These are phyloP conservation scores for Nylanderia fulva DNA, from an alignment of 1,140 invertebrate genomes.

Conservation along the genomic window DNA sequence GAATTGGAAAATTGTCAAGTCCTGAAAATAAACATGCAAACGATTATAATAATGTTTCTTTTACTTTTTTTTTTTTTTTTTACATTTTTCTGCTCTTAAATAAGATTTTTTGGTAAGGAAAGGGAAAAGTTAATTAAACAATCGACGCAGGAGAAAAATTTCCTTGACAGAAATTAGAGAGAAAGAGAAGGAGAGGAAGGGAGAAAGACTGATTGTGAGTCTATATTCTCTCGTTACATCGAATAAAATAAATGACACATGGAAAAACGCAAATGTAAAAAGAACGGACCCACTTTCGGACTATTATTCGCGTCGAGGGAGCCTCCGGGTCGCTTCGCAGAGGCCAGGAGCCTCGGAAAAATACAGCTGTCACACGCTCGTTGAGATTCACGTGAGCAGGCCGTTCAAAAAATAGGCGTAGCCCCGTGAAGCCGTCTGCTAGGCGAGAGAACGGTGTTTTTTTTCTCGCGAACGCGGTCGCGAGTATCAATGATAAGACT, in stretches of 20 bases:
- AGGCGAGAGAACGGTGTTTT: background rate
- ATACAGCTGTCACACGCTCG: conserved; percentile 28
- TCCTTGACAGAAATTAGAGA: no score
- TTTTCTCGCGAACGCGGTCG: background rate
- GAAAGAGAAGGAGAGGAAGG: no score
- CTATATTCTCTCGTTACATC: no score
- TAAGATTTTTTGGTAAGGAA: no score
- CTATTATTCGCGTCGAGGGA: background rate
- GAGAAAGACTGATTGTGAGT: no score
- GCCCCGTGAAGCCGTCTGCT: conserved; percentile 76
- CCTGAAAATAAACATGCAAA: background rate
- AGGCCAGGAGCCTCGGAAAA: background rate
- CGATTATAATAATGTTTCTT: background rate
- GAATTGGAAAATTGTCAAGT: background rate
- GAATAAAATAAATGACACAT: no score
- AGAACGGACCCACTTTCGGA: no score
- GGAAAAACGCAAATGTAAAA: no score
- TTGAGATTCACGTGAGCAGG: conserved; percentile 82
- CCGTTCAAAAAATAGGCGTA: conserved; percentile 83
- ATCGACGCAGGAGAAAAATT: no score
- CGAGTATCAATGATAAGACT: background rate
- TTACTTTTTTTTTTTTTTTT: background rate
- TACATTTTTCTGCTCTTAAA: background rate
- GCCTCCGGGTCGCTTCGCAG: background rate
- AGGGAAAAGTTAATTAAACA: no score